Evolutionary conservation across 2,797 vertebrate genomes (phyloP), one percentile per base, ranked within the genome.

Genomic region (Oceanodroma leucorhoa): DNA sequence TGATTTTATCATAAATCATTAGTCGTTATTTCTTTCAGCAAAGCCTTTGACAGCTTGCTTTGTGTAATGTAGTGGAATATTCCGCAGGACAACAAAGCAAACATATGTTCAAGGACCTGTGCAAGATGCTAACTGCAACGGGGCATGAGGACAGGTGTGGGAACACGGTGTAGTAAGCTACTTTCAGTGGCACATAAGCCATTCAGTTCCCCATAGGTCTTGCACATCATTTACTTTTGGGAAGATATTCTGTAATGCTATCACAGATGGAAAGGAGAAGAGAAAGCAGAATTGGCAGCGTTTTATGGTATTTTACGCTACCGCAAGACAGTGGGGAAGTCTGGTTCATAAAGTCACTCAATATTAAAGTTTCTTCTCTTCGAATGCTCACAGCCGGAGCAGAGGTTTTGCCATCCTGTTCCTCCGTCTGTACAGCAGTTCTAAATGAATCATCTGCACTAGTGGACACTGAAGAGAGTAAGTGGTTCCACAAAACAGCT

Each of bases 1-100:
- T 83, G 91, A 83, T 84, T 88, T 94, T 83, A 89, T 75, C 80
- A 75, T 65, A 93, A 97, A 94, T 92, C 92, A 87, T 93, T 89
- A 87, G 43, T 73, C 77, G 43, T 85, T 71, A 80, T 79, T 96
- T 72, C 78, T 95, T 88, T 62, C 80, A 64, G 77, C 73, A 70
- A 84, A 94, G 84, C 24, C 55, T 93, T 64, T 91, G 65, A 65
- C 91, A 94, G 85, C 71, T 95, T 93, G 66, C 72, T 89, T 67
- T 84, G 62, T 75, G 76, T 34, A 57, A 71, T 12, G 27, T 60
- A 58, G 89, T 77, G 83, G 83, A 91, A 93, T 91, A 95, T 93
- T 90, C 70, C 89, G 88, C 50, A 26, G 91, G 64, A 80, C 79
- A 83, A 80, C 72, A 94, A 88, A 89, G 71, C 61, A 88, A 62